Percentiles rank a stretch among this genome's conserved stretches.
These are phyloP conservation scores for Catharus ustulatus DNA, from an alignment of 2,797 vertebrate genomes.

Conservation along the genomic window DNA sequence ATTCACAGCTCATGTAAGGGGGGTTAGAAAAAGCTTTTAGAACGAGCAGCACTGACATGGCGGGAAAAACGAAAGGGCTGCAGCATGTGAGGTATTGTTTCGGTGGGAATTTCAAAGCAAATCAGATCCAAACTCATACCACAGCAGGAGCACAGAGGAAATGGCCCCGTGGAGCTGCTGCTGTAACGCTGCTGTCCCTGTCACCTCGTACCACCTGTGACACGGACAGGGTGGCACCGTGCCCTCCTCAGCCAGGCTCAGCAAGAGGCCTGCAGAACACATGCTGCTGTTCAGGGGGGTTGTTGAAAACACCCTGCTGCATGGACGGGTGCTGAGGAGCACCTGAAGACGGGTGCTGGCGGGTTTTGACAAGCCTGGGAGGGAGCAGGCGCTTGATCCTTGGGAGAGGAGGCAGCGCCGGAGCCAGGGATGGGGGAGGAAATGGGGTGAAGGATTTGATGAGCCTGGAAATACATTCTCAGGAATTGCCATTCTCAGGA, in stretches of 20 bases:
- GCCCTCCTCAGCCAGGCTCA: background rate
- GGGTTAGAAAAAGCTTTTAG: background rate
- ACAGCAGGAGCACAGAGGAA: background rate
- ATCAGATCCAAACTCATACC: background rate
- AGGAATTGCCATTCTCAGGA: background rate
- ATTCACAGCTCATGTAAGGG: background rate
- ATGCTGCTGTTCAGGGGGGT: background rate
- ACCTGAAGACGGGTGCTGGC: rapidly evolving
- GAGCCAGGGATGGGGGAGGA: background rate
- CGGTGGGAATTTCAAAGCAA: background rate
- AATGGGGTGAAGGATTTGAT: background rate
- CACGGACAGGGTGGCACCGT: rapidly evolving
- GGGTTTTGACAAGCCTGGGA: background rate
- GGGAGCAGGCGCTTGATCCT: background rate
- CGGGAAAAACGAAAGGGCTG: background rate
- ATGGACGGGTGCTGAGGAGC: background rate
- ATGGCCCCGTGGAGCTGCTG: background rate
- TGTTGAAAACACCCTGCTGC: background rate
- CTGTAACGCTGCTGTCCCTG: background rate
- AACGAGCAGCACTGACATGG: background rate
- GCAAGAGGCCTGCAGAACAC: rapidly evolving
- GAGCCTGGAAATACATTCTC: background rate
- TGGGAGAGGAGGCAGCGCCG: rapidly evolving
- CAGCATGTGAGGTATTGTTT: background rate
- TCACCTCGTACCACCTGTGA: background rate